A percentile compares a stretch with the other conserved stretches of the same genome.
phyloP scores from a whole-genome alignment of 37 sponge, comb jelly and placozoan species.

The Theonella swinhoei region DNA sequence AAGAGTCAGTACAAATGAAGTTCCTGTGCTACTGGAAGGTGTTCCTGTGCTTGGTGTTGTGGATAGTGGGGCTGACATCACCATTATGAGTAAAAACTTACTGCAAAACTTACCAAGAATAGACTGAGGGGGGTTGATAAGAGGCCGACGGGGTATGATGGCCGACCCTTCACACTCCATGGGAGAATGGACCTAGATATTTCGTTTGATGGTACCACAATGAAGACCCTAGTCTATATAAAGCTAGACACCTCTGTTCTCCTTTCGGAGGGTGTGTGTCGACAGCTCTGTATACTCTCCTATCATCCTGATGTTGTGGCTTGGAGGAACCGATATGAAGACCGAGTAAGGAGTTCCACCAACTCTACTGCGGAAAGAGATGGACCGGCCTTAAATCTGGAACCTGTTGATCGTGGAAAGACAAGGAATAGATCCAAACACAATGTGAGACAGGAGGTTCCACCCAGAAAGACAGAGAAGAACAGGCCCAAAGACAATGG shows the following conservation, averaged over 20 bases:
- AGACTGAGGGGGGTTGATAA: conserved; percentile 1
- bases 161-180: conserved; percentile 24
- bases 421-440: too few species aligned
- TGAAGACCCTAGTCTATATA: conserved; percentile 33
- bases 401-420: too few species aligned
- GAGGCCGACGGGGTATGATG: conserved; percentile 24
- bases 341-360: background rate
- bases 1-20: too few species aligned
- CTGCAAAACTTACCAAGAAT: background rate
- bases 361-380: too few species aligned
- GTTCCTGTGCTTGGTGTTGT: conserved; percentile 15
- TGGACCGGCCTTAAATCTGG: too few species aligned
- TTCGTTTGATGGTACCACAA: conserved; percentile 8
- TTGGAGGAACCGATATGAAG: background rate
- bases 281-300: conserved; percentile 17
- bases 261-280: conserved; percentile 32
- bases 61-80: conserved; percentile 35
- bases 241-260: conserved; percentile 36
- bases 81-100: conserved; percentile 6
- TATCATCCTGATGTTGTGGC: conserved; percentile 22
- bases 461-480: too few species aligned
- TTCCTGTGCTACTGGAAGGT: conserved; percentile 4
- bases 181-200: conserved; percentile 35
- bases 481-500: too few species aligned
- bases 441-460: too few species aligned